These are phyloP conservation scores for Heliconius hewitsoni DNA, from an alignment of 1,140 invertebrate species.

Conservation along the genomic window DNA sequence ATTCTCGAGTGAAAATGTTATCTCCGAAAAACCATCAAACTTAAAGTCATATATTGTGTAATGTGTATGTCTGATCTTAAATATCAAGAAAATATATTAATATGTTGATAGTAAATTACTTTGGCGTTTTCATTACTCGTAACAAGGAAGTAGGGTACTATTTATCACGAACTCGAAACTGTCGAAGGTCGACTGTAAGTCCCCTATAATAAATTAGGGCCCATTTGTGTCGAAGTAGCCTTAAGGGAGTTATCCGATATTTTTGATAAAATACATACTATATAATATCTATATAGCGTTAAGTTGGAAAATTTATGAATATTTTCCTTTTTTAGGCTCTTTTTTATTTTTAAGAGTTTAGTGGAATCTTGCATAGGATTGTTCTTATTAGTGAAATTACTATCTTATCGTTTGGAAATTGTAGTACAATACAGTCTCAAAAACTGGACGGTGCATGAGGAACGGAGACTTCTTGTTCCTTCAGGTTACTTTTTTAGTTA, in stretches of 20 bases:
- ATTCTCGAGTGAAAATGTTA: not conserved
- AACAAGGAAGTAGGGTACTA: constrained; percentile 30
- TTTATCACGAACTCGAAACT: constrained; percentile 39
- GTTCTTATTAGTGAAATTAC: too few species aligned
- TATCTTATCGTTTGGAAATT: not conserved
- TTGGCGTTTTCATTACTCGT: constrained; percentile 27
- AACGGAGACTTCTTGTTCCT: too few species aligned
- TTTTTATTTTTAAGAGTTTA: not conserved
- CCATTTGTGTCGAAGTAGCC: constrained; percentile 36
- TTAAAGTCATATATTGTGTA: not conserved
- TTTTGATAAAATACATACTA: constrained; percentile 20
- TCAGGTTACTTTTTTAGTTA: too few species aligned
- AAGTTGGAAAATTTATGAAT: constrained; percentile 25
- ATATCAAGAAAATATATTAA: not conserved
- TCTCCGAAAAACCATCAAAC: not conserved
- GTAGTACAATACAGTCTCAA: not conserved
- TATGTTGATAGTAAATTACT: constrained; percentile 29
- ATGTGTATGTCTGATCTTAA: not conserved
- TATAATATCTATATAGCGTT: not conserved
- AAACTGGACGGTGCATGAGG: too few species aligned
- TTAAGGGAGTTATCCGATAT: constrained; percentile 32
- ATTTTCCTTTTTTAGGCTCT: not conserved
- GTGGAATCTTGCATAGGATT: not conserved
- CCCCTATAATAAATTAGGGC: constrained; percentile 37
- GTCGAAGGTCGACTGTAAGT: constrained; percentile 36